Conservation (phyloP, 2,113 vertebrate genomes). For the Chamaea fasciata region DNA sequence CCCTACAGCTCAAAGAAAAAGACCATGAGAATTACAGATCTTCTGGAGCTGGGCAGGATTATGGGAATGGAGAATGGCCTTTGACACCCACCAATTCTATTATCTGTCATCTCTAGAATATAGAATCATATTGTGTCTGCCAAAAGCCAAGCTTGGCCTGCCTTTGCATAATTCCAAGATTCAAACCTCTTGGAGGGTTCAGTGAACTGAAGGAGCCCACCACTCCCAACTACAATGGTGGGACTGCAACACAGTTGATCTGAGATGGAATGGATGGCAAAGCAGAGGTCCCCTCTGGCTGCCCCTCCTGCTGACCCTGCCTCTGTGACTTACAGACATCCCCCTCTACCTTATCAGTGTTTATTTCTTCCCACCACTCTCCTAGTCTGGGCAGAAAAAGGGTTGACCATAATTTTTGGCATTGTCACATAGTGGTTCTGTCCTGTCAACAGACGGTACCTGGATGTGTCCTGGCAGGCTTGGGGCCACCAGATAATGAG, state of each 20-base stretch:
- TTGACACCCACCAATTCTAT: background rate
- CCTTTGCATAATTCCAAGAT: background rate
- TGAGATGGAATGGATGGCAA: accelerated
- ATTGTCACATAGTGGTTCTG: background rate
- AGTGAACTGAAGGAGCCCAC: background rate
- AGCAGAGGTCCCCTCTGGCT: background rate
- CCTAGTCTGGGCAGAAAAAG: background rate
- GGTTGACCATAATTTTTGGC: background rate
- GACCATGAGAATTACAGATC: background rate
- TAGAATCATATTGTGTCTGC: background rate
- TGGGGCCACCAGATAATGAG: background rate
- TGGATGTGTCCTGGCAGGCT: background rate
- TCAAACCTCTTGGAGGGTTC: background rate
- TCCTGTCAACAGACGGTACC: background rate
- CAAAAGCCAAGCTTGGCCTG: background rate
- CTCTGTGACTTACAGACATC: background rate
- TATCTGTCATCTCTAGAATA: background rate
- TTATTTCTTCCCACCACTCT: background rate
- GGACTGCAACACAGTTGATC: background rate
- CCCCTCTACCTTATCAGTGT: background rate
- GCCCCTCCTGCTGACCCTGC: background rate
- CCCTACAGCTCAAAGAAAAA: background rate
- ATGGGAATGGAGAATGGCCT: background rate
- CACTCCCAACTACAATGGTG: background rate
- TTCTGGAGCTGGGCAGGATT: background rate